Evolutionary conservation across 2,888 invertebrate genomes (phyloP), one percentile per base, ranked within the genome.

Genomic region (Himalopsyche tibetana): DNA sequence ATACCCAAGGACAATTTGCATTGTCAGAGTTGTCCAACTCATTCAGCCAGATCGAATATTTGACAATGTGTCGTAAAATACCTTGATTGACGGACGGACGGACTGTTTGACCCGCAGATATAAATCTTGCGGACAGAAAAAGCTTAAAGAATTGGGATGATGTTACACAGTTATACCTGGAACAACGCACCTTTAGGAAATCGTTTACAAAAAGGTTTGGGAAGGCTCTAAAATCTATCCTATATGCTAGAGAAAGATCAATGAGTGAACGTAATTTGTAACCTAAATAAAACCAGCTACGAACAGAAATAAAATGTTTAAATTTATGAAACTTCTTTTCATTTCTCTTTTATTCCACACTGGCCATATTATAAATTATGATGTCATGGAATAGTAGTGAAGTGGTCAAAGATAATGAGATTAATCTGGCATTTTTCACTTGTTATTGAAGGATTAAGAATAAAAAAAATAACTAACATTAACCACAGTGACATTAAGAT

Each of bases 61-160:
- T 45, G 15, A 83, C 85, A 85, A 83, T 83, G 85, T 56, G 83
- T 85, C 85, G 85, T 85, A 85, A 85, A 85, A 80, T 69, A 42
- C 36, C 28, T 45, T 83, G 82, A 85, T 83, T 85, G 85, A 85
- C 69, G 85, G 83, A 85, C 69, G 85, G 83, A 85, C 69, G 83
- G 15, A 38, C 28, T 38, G 74, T 12, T 12, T 19, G 28, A 19
- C 19, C 63, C 19, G 28, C 63, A n/a, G 63, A 74, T 74, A 74
- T 36, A 74, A 28, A 74, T 74, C 74, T 74, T 74, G 74, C 12
- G 74, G 74, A 38, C 38, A 36, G 38, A 5, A 74, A 74, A 4
- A 15, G 38, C 28, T 15, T 38, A 38, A 51, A 36, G 36, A 74
- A 36, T 12, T 36, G 74, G 74, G 74, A 74, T 74, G 74, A 74